Evolutionary conservation across 2,888 invertebrate genomes (phyloP), one percentile per base, ranked within the genome.

Genomic region (Pachliopta kotzebuea): DNA sequence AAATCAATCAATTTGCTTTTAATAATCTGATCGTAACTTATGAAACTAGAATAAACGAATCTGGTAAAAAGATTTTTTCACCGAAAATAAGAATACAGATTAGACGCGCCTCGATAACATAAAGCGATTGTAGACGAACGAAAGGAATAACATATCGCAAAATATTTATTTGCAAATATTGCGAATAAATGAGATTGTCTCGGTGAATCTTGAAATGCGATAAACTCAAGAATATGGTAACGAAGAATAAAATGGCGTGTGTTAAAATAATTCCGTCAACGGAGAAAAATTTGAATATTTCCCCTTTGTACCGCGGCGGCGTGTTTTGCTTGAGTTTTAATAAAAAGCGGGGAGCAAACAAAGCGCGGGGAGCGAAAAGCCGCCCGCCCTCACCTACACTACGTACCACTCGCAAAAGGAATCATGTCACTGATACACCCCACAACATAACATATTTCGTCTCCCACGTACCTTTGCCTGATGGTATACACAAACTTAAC

Each of bases 251-350:
- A 76, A 65, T 14, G 45, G 23, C 72, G 74, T 71, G 74, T 70
- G 77, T 77, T 74, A 76, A 75, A 79, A 78, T 78, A 78, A 81
- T 74, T 72, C 70, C 73, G 70, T 72, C 74, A 76, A 72, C 74
- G 72, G 75, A 81, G 79, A 71, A 70, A 74, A 78, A 81, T 84
- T 80, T 77, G 75, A 80, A 80, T 80, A 79, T 77, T 4, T 26
- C 26, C 75, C 74, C 78, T 81, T 84, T 83, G 78, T 81, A 72
- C 74, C 68, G 68, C 75, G 72, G 71, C 70, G 70, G 71, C 74
- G 74, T 80, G 77, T 81, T 78, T 78, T 83, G 75, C 81, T 80
- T 81, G 76, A 74, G 72, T 84, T 83, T 82, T 83, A 85, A 79
- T 82, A 82, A 81, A 81, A 79, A 73, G 74, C 74, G 77, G 76